phyloP scores from a whole-genome alignment of 2,797 vertebrate species.

The Chromis chromis region DNA sequence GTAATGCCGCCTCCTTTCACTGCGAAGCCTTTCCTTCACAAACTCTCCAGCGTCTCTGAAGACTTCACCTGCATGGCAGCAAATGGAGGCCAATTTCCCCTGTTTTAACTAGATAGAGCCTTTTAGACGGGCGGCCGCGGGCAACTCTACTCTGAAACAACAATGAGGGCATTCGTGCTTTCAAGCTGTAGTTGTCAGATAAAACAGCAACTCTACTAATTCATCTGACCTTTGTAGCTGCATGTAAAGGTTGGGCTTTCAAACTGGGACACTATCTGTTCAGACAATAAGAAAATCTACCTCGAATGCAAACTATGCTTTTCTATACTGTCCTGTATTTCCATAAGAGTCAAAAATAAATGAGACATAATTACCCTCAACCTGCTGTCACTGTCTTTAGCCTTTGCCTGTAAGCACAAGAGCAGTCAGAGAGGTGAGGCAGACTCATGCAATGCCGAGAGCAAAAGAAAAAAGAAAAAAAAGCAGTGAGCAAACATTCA shows the following conservation, averaged over 20 bases:
- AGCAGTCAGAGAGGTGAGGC: conserved; percentile 63
- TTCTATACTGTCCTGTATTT: conserved; percentile 6
- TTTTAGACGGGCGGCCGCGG: conserved; percentile 7
- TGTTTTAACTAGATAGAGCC: neutral
- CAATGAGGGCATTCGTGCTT: conserved; percentile 8
- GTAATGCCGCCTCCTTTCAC: conserved; percentile 23
- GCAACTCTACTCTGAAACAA: conserved; percentile 16
- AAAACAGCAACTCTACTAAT: conserved; percentile 35
- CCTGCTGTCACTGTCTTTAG: conserved; percentile 77
- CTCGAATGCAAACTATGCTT: neutral
- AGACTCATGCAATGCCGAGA: conserved; percentile 33
- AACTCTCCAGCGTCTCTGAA: neutral
- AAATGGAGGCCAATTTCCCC: neutral
- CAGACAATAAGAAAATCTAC: neutral
- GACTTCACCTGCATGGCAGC: conserved; percentile 20
- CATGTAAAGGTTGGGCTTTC: conserved; percentile 24
- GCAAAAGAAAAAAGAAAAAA: conserved; percentile 40
- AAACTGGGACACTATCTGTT: conserved; percentile 9
- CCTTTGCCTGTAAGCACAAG: conserved; percentile 83
- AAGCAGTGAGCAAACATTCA: conserved; percentile 33
- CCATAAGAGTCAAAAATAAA: conserved; percentile 35
- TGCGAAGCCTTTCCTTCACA: conserved; percentile 17
- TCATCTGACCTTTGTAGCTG: conserved; percentile 45
- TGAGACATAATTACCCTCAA: conserved; percentile 78
- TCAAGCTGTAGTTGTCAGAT: conserved; percentile 12